A percentile compares a stretch with the other conserved stretches of the same genome.
phyloP scores from a whole-genome alignment of 2,888 invertebrate genomes.

The Zeuzera pyrina region DNA sequence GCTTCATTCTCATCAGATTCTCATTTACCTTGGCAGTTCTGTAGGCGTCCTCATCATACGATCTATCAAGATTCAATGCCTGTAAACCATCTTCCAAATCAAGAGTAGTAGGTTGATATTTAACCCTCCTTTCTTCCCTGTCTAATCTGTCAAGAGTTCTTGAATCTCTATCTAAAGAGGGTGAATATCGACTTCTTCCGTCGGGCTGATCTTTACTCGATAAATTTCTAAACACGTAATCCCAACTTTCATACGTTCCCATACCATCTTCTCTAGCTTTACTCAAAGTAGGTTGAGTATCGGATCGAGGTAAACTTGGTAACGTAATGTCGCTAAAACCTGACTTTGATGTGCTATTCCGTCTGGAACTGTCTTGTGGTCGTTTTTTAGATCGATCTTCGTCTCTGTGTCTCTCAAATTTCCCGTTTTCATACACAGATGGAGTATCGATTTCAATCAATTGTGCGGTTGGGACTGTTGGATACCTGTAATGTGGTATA shows the following conservation, averaged over 20 bases:
- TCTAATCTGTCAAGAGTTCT: constrained; percentile 58
- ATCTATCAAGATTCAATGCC: constrained; percentile 62
- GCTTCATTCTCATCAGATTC: constrained; percentile 55
- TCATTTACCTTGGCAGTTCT: constrained; percentile 69
- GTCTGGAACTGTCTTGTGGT: constrained; percentile 36
- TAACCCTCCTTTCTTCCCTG: constrained; percentile 51
- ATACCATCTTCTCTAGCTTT: constrained; percentile 77
- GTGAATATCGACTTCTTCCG: constrained; percentile 77
- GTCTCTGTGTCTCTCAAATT: constrained; percentile 39
- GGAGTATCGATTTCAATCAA: constrained; percentile 77
- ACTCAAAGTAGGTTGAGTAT: constrained; percentile 60
- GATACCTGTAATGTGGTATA: constrained; percentile 48
- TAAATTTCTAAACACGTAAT: constrained; percentile 83
- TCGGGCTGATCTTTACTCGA: constrained; percentile 82
- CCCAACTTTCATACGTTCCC: constrained; percentile 83
- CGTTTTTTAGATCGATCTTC: constrained; percentile 38
- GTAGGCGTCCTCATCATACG: constrained; percentile 53
- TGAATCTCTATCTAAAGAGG: constrained; percentile 59
- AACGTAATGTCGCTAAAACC: constrained; percentile 53
- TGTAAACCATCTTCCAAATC: constrained; percentile 73
- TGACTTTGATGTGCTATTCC: constrained; percentile 53
- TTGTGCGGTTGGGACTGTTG: constrained; percentile 77
- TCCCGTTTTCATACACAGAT: constrained; percentile 50
- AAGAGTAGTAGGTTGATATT: constrained; percentile 64
- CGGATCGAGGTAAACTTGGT: constrained; percentile 59